A percentile compares a stretch with the other conserved stretches of the same genome.
These are phyloP conservation scores for Cryptoprocta ferox DNA, from an alignment of 2,797 vertebrate genomes.

Conservation along the genomic window DNA sequence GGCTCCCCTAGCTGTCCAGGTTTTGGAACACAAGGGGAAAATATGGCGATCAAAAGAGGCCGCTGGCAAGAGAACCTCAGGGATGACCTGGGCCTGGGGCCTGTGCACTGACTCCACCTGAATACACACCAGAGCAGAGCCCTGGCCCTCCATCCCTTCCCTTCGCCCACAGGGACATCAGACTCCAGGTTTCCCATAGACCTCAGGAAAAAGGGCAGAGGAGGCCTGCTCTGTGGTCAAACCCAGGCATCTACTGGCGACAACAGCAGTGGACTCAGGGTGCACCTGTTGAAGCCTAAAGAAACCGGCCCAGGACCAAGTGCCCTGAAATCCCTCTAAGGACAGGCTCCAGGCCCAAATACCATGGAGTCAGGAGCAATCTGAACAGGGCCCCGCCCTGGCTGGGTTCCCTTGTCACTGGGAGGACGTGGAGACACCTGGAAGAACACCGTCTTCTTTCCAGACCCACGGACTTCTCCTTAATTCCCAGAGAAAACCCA, in stretches of 20 bases:
- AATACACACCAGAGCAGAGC: not conserved
- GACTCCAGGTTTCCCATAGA: not conserved
- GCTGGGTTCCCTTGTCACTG: not conserved
- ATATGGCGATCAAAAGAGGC: not conserved
- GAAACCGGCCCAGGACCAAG: not conserved
- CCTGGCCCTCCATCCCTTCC: not conserved
- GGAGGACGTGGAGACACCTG: not conserved
- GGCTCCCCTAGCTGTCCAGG: not conserved
- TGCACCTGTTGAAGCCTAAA: not conserved
- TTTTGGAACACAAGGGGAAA: not conserved
- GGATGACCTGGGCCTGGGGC: not conserved
- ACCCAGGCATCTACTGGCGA: not conserved
- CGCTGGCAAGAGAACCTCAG: not conserved
- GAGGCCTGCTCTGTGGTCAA: not conserved
- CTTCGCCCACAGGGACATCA: not conserved
- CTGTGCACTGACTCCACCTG: not conserved
- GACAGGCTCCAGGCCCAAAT: not conserved
- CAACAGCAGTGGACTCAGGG: not conserved
- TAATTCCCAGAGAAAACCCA: not conserved
- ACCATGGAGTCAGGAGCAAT: not conserved
- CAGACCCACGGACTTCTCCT: not conserved
- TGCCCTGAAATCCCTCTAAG: not conserved
- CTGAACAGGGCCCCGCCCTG: not conserved
- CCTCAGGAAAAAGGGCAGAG: not conserved
- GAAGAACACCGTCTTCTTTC: not conserved